Base-by-base conservation (phyloP, 30 jellyfish, hydroid and myxozoan genomes). In the Hydractinia echinata region DNA sequence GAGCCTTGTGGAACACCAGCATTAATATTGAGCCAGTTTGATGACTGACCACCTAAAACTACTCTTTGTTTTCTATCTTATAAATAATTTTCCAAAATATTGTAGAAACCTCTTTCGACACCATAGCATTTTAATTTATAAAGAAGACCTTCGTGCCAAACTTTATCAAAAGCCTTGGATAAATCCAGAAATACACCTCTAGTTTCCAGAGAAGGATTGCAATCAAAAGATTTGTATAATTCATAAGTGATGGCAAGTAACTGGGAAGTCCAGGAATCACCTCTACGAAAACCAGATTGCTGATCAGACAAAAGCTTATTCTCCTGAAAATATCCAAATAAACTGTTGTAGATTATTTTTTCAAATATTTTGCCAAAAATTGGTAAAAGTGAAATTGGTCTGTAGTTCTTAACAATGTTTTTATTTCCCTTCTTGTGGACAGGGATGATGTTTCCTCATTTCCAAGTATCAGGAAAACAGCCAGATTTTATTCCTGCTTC, bases 351-450 rank as follows among this genome's bases (percentile, higher is more conserved):
- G n/a, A 86, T 30, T 19, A 79, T 8, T 60, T 86, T 86, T 86
- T 79, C 95, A 86, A 86, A 79, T 81, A 86, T 19, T 79, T 78
- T 86, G 13, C 95, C 88, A 79, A 86, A 86, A 60, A 80, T 71
- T 73, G 95, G 89, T 19, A 82, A 70, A 55, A 78, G 56, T 68
- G 89, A 79, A 67, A 15, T 77, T 78, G 60, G 20, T 58, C 69
- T 49, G 39, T 64, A 64, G 16, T 3, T 0, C 0, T 58, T 58
- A 16, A 58, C 69, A 58, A 58, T 58, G 3, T 56, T 77, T 58
- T 68, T 64, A 82, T 72, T 76, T 14, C 87, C 80, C 67, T 84
- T 84, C 72, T 84, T 84, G 54, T 74, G 87, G 16, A 84, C 77
- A 54, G 95, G 94, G 68, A 79, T 85, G 15, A 68, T 79, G 76